These are phyloP conservation scores for Atherix ibis DNA, from an alignment of 2,888 invertebrate species.

Conservation along the genomic window DNA sequence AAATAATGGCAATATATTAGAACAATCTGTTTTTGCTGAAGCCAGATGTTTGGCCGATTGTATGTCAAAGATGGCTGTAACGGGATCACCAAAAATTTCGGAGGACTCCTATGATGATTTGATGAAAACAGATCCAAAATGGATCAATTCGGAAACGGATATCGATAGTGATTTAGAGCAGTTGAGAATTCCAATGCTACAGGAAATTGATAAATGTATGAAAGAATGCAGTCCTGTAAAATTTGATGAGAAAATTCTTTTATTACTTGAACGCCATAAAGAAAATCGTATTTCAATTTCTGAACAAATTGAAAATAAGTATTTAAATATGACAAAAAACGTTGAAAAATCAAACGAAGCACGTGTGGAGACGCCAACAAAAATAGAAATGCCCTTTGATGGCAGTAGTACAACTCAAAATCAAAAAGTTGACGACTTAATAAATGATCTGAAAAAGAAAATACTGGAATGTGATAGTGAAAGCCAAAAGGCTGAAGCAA, in stretches of 20 bases:
- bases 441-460: slow-evolving; percentile 15
- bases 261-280: not conserved
- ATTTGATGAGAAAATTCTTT: too few species aligned
- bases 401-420: too few species aligned
- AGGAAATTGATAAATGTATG: slow-evolving; percentile 11
- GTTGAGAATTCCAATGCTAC: slow-evolving; percentile 18
- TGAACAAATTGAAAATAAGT: not conserved
- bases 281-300: not conserved
- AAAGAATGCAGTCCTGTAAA: not conserved
- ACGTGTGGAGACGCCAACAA: not conserved
- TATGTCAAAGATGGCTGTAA: slow-evolving; percentile 9
- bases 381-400: not conserved
- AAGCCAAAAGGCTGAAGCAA: slow-evolving; percentile 15
- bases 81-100: slow-evolving; percentile 14
- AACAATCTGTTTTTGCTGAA: not conserved
- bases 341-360: not conserved
- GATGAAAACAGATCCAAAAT: slow-evolving; percentile 12
- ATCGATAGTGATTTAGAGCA: slow-evolving; percentile 19
- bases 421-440: slow-evolving; percentile 14
- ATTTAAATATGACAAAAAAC: not conserved
- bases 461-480: slow-evolving; percentile 14
- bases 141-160: slow-evolving; percentile 17
- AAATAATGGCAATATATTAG: not conserved
- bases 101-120: slow-evolving; percentile 18
- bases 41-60: not conserved